These are phyloP conservation scores for Melanotaenia trifasciata DNA, from an alignment of 2,797 vertebrate species.

Conservation along the genomic window DNA sequence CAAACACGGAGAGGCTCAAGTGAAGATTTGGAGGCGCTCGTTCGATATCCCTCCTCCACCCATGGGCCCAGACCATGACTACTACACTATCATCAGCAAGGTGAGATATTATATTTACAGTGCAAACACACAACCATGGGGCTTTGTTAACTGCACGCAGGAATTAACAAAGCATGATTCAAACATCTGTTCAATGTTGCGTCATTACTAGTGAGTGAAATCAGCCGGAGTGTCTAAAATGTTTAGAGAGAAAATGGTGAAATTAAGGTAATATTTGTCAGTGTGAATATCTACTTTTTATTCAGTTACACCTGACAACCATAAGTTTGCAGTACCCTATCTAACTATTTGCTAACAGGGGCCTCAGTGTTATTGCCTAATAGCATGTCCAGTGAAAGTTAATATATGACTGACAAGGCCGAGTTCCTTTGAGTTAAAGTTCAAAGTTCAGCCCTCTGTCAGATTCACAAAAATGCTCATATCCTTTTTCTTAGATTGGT, in stretches of 20 bases:
- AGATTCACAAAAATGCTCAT: no score
- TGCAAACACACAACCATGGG: slow-evolving; percentile 1
- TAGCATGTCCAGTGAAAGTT: slow-evolving; percentile 54
- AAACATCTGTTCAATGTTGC: slow-evolving; percentile 10
- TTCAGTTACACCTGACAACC: slow-evolving; percentile 11
- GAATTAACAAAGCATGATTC: slow-evolving; percentile 33
- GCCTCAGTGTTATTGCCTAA: slow-evolving; percentile 43
- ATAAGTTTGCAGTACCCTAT: not conserved
- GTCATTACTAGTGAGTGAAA: slow-evolving; percentile 21
- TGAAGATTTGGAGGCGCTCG: slow-evolving; percentile 96
- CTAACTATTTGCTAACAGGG: slow-evolving; percentile 13
- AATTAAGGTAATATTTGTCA: slow-evolving; percentile 3
- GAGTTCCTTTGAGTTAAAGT: slow-evolving; percentile 47
- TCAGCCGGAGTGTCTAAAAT: slow-evolving; percentile 11
- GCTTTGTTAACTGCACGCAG: slow-evolving; percentile 41
- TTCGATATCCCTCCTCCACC: slow-evolving; percentile 91
- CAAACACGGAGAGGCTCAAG: slow-evolving; percentile 94
- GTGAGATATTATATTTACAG: slow-evolving; percentile 73
- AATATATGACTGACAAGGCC: slow-evolving; percentile 68
- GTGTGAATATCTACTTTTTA: slow-evolving; percentile 14
- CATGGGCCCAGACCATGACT: slow-evolving; percentile 92
- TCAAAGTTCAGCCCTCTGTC: slow-evolving; percentile 64
- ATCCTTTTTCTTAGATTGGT: no score
- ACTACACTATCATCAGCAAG: slow-evolving; percentile 92
- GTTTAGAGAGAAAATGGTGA: slow-evolving; percentile 1